Conservation (phyloP, 2,888 invertebrate species). For the Poecilobothrus nobilitatus region DNA sequence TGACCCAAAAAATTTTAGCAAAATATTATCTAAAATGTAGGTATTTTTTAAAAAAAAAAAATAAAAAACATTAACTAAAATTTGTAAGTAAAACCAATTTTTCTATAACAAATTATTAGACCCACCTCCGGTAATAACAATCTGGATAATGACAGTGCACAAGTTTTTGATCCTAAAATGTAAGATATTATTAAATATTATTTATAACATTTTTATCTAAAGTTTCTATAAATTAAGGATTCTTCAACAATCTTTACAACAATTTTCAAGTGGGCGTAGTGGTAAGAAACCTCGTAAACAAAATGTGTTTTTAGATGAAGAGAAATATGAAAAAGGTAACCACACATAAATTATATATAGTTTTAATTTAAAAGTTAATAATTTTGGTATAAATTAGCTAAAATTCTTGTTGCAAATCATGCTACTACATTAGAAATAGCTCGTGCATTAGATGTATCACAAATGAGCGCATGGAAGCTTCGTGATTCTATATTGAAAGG, state of each 20-base stretch:
- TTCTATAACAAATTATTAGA: not conserved
- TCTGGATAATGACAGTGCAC: not conserved
- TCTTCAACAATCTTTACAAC: not conserved
- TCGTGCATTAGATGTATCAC: constrained; percentile 40
- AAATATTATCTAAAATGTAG: constrained; percentile 2
- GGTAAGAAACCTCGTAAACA: constrained; percentile 41
- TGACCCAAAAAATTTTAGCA: not conserved
- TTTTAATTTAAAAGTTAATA: too few relatives aligned
- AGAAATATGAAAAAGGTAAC: constrained; percentile 33
- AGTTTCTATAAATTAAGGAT: not conserved
- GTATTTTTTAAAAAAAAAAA: not conserved
- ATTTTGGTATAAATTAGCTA: constrained; percentile 29
- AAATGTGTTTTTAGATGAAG: constrained; percentile 41
- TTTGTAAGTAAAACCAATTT: not conserved
- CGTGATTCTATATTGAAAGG: constrained; percentile 42
- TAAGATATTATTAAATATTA: not conserved
- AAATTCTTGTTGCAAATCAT: constrained; percentile 38
- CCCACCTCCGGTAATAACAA: not conserved
- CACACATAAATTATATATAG: too few relatives aligned
- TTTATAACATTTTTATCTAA: not conserved
- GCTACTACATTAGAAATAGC: constrained; percentile 43
- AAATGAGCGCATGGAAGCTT: constrained; percentile 44
- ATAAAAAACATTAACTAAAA: not conserved
- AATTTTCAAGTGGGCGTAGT: not conserved
- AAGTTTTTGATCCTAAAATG: not conserved